Percentiles rank a stretch among this genome's conserved stretches.
Conservation (phyloP, 2,888 invertebrate species). For the Ommatoiulus sabulosus region DNA sequence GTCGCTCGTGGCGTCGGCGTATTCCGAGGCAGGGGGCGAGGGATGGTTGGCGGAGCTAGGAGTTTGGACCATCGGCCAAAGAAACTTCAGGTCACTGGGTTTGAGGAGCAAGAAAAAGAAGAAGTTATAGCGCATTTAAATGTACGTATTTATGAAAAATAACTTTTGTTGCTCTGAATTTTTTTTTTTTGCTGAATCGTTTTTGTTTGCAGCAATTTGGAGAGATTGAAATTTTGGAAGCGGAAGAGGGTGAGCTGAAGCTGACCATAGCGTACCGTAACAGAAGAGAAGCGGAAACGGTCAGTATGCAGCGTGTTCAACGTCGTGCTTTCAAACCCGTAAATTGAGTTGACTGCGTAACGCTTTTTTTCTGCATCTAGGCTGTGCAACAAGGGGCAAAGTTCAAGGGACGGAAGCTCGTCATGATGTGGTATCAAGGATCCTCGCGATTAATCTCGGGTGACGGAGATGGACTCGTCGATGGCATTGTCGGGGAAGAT, state of each 20-base stretch:
- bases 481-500: conserved; percentile 49
- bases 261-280: conserved; percentile 80
- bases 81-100: conserved; percentile 87
- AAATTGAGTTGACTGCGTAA: background rate
- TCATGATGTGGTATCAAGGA: conserved; percentile 65
- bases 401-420: conserved; percentile 64
- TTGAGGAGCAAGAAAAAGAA: conserved; percentile 84
- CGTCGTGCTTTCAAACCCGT: background rate
- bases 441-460: background rate
- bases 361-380: conserved; percentile 61
- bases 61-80: conserved; percentile 86
- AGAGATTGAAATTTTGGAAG: conserved; percentile 84
- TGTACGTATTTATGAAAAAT: conserved; percentile 72
- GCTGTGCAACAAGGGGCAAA: conserved; percentile 64
- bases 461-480: conserved; percentile 53
- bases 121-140: conserved; percentile 85
- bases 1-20: conserved; percentile 61
- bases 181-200: background rate
- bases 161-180: background rate
- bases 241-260: conserved; percentile 80
- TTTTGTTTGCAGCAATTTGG: conserved; percentile 79
- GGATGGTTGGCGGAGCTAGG: conserved; percentile 53
- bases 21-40: conserved; percentile 62
- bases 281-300: conserved; percentile 83
- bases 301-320: conserved; percentile 59